Evolutionary conservation across 2,888 invertebrate genomes (phyloP), one percentile per base, ranked within the genome.

Genomic region (Pristionchus mayeri): DNA sequence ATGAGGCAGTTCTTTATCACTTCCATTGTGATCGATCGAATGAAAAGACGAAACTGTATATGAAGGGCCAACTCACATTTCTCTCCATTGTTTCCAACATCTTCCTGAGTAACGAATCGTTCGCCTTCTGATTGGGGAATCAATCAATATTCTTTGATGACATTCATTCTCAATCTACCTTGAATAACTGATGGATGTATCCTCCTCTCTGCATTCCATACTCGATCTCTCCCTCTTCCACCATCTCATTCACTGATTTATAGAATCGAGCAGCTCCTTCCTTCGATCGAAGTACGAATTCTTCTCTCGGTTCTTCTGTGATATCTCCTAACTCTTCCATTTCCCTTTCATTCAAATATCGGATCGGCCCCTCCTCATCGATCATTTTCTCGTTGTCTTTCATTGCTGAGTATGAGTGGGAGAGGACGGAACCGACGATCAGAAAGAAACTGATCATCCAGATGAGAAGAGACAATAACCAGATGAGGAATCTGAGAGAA

Each of bases 101-200:
- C 63, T 63, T 63, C 34, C 30, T 63, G 63, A 21, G 63, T 16
- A 63, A 34, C 7, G 63, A 34, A 18, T 34, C 34, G 63, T 63
- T 63, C 63, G 63, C 30, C 6, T 30, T 34, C 63, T 63, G 63
- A 63, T n/a, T n/a, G n/a, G n/a, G n/a, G n/a, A 63, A 34, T 63
- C 11, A 13, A 24, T 60, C 21, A 1, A 57, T 57, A 0, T 54
- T 24, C 7, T 24, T 7, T n/a, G 24, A 44, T 13, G 6, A 3
- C 0, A 57, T 0, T 24, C 57, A 57, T 34, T 18, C 50, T 50
- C 50, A 34, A 34, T 6, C 60, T 18, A 63, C 63, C 63, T n/a
- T 18, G 34, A 63, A 63, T 30, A 18, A 34, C 18, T 34, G 0
- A 18, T 63, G 34, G 2, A 34, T 63, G 34, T 34, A 27, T 63